Base-by-base conservation (phyloP, 1,140 invertebrate species). In the Plutomurus gul region DNA sequence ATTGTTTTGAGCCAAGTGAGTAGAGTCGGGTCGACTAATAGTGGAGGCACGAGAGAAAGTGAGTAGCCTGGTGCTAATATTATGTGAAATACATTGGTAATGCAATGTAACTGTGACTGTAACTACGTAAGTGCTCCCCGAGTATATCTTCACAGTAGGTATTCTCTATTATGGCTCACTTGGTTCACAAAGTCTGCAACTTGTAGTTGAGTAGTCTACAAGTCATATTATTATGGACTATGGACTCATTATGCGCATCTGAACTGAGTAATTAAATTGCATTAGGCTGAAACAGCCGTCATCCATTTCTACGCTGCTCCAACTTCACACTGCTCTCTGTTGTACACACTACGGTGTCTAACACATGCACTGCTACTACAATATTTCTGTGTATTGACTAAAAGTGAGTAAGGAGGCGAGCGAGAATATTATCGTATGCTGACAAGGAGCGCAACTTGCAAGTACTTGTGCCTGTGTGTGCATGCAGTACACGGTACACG, bases 181-280 rank as follows among this genome's bases (percentile, higher is more conserved):
- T 10, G 18, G 18, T 56, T 18, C 49, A 10, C 18, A 20, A 11
- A 56, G n/a, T 27, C 25, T 43, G 16, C 6, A 39, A 11, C 25
- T 16, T 13, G n/a, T 39, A 71, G 56, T 72, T 37, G 36, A 4
- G 20, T 40, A 72, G 70, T 72, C 36, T 72, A 72, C 36, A 72
- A 40, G 70, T 72, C 36, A 40, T 72, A 72, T 20, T 40, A 72
- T 72, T 40, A 39, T 72, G 36, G 60, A 51, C 47, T 51, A 51
- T 70, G 60, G 70, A 72, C 70, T 72, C 70, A 72, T 72, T 72
- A 72, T 72, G 70, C 70, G 70, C 70, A 72, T 72, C 70, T 72
- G 70, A 72, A 72, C 70, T 72, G 70, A 72, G 70, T 72, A 72
- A 72, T 72, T 72, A 72, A 72, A 72, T 72, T 72, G 70, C 70